Percentiles rank a stretch among this genome's conserved stretches.
Conservation (phyloP, 2,888 invertebrate species). For the Folsomia candida region DNA sequence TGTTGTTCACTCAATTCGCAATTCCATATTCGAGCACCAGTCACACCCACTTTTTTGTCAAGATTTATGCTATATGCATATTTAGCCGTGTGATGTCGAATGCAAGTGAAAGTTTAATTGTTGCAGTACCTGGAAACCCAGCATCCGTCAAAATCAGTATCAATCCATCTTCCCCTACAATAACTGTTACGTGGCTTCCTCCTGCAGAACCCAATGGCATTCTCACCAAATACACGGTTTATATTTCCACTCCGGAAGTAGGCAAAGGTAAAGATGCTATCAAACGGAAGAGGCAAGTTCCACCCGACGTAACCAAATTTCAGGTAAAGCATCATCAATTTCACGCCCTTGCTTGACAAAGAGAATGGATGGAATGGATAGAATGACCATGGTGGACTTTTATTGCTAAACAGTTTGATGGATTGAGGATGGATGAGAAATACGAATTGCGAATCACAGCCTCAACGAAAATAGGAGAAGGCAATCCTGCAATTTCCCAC, state of each 20-base stretch:
- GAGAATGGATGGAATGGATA: neutral
- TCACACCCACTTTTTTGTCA: too few species aligned
- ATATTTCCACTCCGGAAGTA: conserved; percentile 53
- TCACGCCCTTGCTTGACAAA: neutral
- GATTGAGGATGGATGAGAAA: conserved; percentile 55
- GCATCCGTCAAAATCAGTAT: conserved; percentile 55
- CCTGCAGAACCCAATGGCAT: conserved; percentile 64
- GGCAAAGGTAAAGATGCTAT: conserved; percentile 21
- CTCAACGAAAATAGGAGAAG: conserved; percentile 56
- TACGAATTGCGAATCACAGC: conserved; percentile 57
- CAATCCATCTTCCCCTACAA: too few species aligned
- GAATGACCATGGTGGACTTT: neutral
- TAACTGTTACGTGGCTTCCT: conserved; percentile 60
- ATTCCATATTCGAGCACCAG: too few species aligned
- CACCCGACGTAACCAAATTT: conserved; percentile 35
- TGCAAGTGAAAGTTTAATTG: neutral
- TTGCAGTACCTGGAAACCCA: conserved; percentile 56
- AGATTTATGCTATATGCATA: too few species aligned
- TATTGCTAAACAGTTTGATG: conserved; percentile 37
- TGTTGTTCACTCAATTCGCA: too few species aligned
- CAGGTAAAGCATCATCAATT: conserved; percentile 28
- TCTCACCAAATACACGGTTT: conserved; percentile 64
- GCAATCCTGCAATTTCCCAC: conserved; percentile 40
- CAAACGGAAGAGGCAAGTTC: conserved; percentile 27
- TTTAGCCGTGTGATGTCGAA: neutral